A percentile compares a stretch with the other conserved stretches of the same genome.
phyloP scores from a whole-genome alignment of 2,888 invertebrate genomes.

The Spicauda simplicius region DNA sequence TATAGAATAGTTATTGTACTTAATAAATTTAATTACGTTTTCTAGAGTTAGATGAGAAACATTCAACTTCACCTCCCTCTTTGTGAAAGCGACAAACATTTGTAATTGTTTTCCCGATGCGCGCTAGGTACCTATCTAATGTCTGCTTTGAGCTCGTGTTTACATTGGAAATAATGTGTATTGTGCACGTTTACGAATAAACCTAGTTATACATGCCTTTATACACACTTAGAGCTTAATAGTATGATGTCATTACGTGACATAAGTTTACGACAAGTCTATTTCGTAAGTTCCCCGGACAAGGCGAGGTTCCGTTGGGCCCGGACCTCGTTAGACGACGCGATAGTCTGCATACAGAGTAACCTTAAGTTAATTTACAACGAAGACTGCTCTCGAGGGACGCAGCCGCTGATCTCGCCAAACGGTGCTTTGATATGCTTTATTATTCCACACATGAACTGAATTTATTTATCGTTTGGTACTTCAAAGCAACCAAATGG shows the following conservation, averaged over 20 bases:
- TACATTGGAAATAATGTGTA: conserved; percentile 18
- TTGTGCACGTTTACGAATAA: conserved; percentile 9
- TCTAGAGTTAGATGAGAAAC: conserved; percentile 3
- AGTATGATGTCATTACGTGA: conserved; percentile 42
- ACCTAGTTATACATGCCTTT: background rate
- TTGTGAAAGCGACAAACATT: conserved; percentile 20
- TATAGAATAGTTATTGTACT: background rate
- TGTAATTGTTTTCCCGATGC: conserved; percentile 15
- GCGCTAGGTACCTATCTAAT: conserved; percentile 14
- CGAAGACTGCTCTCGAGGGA: conserved; percentile 63
- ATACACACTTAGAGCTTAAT: background rate
- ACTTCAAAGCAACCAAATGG: conserved; percentile 1
- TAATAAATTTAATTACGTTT: conserved; percentile 8
- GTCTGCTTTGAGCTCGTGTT: conserved; percentile 19
- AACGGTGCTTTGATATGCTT: conserved; percentile 65
- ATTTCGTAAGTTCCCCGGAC: conserved; percentile 58
- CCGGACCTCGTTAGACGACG: conserved; percentile 72
- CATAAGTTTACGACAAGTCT: conserved; percentile 39
- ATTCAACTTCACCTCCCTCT: conserved; percentile 15
- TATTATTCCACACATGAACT: conserved; percentile 56
- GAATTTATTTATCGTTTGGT: conserved; percentile 56
- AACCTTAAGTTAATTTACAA: conserved; percentile 79
- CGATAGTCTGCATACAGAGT: conserved; percentile 80
- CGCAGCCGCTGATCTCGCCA: conserved; percentile 62
- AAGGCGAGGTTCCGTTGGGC: conserved; percentile 55